These are phyloP conservation scores for Zygogramma bicolorata DNA, from an alignment of 2,888 invertebrate genomes.

Conservation along the genomic window DNA sequence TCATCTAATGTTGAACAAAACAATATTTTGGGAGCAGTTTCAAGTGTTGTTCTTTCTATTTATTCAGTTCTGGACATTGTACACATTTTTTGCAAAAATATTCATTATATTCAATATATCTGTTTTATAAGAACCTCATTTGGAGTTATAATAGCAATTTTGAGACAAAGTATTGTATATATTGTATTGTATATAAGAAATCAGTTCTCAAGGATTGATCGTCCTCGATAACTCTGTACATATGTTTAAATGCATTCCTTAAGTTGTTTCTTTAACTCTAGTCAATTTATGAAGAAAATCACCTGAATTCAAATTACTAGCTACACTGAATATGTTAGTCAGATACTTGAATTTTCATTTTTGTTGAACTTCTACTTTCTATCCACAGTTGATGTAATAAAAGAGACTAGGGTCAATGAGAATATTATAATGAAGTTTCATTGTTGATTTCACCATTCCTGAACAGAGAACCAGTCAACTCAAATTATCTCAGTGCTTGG, in stretches of 20 bases:
- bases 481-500: too few species aligned
- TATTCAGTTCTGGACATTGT: too few species aligned
- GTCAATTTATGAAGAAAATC: slow-evolving; percentile 46
- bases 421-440: slow-evolving; percentile 17
- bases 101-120: too few species aligned
- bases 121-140: neutral
- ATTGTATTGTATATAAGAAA: slow-evolving; percentile 15
- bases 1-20: too few species aligned
- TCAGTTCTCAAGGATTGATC: neutral
- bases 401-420: slow-evolving; percentile 61
- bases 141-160: neutral
- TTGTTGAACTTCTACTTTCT: slow-evolving; percentile 57
- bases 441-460: slow-evolving; percentile 6
- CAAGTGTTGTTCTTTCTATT: too few species aligned
- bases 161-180: slow-evolving; percentile 15
- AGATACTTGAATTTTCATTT: slow-evolving; percentile 52
- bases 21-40: too few species aligned
- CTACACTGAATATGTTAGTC: slow-evolving; percentile 23
- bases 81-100: neutral
- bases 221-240: slow-evolving; percentile 50
- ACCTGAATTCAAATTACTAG: slow-evolving; percentile 29
- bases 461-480: too few species aligned
- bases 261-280: slow-evolving; percentile 61
- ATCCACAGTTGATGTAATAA: slow-evolving; percentile 63
- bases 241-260: slow-evolving; percentile 63